Conservation (phyloP, 1,140 invertebrate species). For the Drosophila orosa region DNA sequence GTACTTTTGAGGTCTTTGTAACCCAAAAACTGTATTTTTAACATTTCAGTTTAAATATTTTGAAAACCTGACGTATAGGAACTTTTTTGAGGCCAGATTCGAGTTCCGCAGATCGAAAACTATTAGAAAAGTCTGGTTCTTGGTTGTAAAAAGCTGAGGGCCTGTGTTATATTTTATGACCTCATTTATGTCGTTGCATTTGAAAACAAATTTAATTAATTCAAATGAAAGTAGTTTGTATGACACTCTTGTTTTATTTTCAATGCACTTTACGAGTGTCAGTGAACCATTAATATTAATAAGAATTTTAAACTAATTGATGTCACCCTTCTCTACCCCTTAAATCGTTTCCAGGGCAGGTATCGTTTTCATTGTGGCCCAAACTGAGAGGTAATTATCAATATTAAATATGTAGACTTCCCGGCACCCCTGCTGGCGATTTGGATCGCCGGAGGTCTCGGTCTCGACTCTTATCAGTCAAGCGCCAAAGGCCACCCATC, state of each 20-base stretch:
- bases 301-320: neutral
- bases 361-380: neutral
- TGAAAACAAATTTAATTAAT: neutral
- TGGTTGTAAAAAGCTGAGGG: no score
- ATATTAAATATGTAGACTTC: conserved; percentile 14
- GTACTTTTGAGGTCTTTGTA: no score
- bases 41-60: no score
- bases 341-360: neutral
- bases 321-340: neutral
- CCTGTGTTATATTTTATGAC: neutral
- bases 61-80: no score
- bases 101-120: no score
- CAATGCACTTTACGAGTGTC: neutral
- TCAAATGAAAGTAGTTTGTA: neutral
- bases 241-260: neutral
- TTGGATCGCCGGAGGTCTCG: conserved; percentile 2
- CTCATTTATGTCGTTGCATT: neutral
- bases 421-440: neutral
- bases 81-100: no score
- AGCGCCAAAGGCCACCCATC: conserved; percentile 26
- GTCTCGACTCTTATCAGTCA: conserved; percentile 44
- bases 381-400: conserved; percentile 20
- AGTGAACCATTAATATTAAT: neutral
- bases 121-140: no score
- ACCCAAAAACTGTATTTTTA: no score